Conservation (phyloP, 2,888 invertebrate genomes). For the Luffia ferchaultella region DNA sequence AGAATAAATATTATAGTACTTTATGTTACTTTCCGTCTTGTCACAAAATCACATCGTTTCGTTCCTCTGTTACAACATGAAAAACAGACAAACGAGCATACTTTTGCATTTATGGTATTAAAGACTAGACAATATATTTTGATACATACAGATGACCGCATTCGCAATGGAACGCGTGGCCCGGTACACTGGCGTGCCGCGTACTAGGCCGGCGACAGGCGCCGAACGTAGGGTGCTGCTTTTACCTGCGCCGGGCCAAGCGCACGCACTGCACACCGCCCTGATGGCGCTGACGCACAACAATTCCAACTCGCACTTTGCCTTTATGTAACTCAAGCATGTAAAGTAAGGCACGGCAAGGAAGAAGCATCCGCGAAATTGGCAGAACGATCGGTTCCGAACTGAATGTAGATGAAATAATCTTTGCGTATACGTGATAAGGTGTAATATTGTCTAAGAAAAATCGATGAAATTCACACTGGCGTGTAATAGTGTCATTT, state of each 20-base stretch:
- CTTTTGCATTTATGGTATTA: too few relatives aligned
- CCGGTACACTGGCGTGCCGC: conserved; percentile 46
- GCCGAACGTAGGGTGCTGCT: conserved; percentile 11
- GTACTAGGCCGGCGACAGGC: conserved; percentile 19
- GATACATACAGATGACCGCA: conserved; percentile 26
- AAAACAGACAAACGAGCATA: too few relatives aligned
- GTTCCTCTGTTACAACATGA: too few relatives aligned
- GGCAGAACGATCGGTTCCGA: conserved; percentile 13
- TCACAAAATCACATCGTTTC: too few relatives aligned
- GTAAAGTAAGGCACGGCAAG: conserved; percentile 3
- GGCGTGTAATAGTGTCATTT: too few relatives aligned
- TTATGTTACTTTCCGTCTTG: background rate
- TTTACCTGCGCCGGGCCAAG: background rate
- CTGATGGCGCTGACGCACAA: conserved; percentile 31
- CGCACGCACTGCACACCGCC: conserved; percentile 33
- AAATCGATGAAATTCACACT: too few relatives aligned
- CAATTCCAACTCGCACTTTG: conserved; percentile 34
- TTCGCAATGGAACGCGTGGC: conserved; percentile 52
- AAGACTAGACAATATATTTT: background rate
- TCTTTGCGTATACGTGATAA: too few relatives aligned
- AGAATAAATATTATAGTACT: too few relatives aligned
- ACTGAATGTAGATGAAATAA: too few relatives aligned
- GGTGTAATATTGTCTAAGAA: too few relatives aligned
- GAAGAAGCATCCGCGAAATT: conserved; percentile 12
- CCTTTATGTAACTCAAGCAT: conserved; percentile 24